Conservation (phyloP, 2,888 invertebrate species). For the Heliconius charithonia region DNA sequence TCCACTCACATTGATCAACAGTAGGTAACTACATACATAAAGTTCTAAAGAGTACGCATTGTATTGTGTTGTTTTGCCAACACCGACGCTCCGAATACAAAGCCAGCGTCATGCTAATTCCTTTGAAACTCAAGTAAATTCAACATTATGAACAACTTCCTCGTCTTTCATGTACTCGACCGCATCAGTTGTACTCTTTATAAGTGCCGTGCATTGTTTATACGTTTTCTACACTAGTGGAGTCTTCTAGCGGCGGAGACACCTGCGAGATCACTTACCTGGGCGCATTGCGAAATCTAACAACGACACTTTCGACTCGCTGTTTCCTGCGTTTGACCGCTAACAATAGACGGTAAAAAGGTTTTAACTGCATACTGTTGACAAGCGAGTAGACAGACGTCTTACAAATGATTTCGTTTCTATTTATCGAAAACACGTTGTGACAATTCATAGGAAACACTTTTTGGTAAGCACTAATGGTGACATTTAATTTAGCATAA, state of each 20-base stretch:
- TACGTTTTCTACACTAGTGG: slow-evolving; percentile 62
- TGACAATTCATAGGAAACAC: slow-evolving; percentile 44
- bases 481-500: slow-evolving; percentile 26
- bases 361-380: slow-evolving; percentile 56
- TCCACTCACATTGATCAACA: slow-evolving; percentile 37
- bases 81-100: slow-evolving; percentile 56
- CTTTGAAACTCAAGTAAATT: slow-evolving; percentile 68
- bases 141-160: slow-evolving; percentile 70
- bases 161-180: slow-evolving; percentile 68
- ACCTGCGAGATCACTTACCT: slow-evolving; percentile 79
- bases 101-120: slow-evolving; percentile 60
- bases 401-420: slow-evolving; percentile 66
- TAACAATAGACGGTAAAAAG: slow-evolving; percentile 78
- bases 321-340: slow-evolving; percentile 81
- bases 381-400: slow-evolving; percentile 65
- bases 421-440: slow-evolving; percentile 53
- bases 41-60: slow-evolving; percentile 48
- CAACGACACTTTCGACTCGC: slow-evolving; percentile 77
- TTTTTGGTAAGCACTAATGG: slow-evolving; percentile 33
- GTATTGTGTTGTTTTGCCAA: slow-evolving; percentile 63
- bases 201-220: slow-evolving; percentile 66
- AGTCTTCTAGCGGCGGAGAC: slow-evolving; percentile 57
- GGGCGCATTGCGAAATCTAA: slow-evolving; percentile 72
- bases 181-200: slow-evolving; percentile 58
- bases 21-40: slow-evolving; percentile 26